Percentiles rank a stretch among this genome's conserved stretches.
Evolutionary conservation across 2,888 invertebrate genomes (phyloP).

Genomic region (Caenorhabditis virilis): DNA sequence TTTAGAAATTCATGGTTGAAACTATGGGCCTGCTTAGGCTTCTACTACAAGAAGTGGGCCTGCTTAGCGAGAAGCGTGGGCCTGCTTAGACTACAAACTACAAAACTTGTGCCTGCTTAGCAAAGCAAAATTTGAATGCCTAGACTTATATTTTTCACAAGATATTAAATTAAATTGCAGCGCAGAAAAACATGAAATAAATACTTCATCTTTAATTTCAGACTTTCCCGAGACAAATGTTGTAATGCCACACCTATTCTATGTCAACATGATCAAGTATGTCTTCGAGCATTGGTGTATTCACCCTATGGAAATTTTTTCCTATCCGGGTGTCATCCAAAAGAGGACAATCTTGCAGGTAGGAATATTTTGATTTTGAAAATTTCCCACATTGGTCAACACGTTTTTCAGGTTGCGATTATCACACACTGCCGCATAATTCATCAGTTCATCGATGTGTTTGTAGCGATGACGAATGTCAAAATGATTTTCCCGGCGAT

Average conservation of each 20-base stretch:
- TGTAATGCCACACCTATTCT: conserved; percentile 35
- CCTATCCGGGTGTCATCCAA: conserved; percentile 45
- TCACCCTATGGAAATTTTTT: conserved; percentile 45
- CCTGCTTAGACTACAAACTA: too few relatives aligned
- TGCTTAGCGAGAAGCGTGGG: too few relatives aligned
- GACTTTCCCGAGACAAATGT: conserved; percentile 38
- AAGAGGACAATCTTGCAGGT: conserved; percentile 43
- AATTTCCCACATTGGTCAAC: too few relatives aligned
- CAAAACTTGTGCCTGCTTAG: too few relatives aligned
- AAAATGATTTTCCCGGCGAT: conserved; percentile 42
- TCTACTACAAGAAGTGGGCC: too few relatives aligned
- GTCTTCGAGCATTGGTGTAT: conserved; percentile 44
- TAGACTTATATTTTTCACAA: too few relatives aligned
- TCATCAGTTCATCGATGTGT: conserved; percentile 46
- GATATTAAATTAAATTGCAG: not conserved
- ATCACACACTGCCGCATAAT: conserved; percentile 38
- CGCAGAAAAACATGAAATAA: not conserved
- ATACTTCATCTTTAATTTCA: conserved; percentile 9
- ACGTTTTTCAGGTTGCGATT: conserved; percentile 43
- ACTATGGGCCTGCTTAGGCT: too few relatives aligned
- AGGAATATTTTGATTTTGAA: too few relatives aligned
- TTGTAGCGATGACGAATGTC: conserved; percentile 41
- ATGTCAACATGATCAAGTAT: conserved; percentile 24
- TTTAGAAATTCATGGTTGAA: too few relatives aligned
- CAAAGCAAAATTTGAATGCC: too few relatives aligned